A percentile compares a stretch with the other conserved stretches of the same genome.
Conservation (phyloP, 1,140 invertebrate genomes). For the Cardiocondyla obscurior region DNA sequence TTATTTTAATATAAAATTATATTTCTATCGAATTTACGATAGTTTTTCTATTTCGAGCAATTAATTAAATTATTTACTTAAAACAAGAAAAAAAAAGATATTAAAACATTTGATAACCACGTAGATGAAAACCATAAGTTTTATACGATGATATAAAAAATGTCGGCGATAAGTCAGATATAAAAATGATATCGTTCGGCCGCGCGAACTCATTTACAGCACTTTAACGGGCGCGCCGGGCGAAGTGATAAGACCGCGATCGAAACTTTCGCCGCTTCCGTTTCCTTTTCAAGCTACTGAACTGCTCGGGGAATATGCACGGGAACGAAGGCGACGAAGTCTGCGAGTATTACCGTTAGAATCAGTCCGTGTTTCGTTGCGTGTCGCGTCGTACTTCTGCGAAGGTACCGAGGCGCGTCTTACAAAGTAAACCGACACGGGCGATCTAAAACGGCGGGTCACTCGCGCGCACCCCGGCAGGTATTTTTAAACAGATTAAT, state of each 20-base stretch:
- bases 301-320: background rate
- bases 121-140: background rate
- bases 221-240: constrained; percentile 11
- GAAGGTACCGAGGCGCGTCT: background rate
- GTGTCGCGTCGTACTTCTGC: background rate
- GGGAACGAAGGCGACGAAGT: background rate
- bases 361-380: background rate
- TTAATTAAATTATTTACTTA: too few species aligned
- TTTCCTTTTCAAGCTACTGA: background rate
- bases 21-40: background rate
- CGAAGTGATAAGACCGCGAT: constrained; percentile 10
- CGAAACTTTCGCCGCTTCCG: constrained; percentile 30
- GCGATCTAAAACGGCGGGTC: constrained; percentile 57
- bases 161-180: constrained; percentile 6
- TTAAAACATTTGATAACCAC: too few species aligned
- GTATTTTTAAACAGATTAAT: constrained; percentile 84
- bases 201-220: background rate
- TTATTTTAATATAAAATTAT: background rate
- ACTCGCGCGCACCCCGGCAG: constrained; percentile 59
- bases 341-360: background rate
- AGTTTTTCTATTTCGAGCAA: background rate
- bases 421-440: constrained; percentile 47
- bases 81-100: too few species aligned
- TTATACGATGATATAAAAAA: background rate
- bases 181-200: constrained; percentile 41